Percentiles rank a stretch among this genome's conserved stretches.
Evolutionary conservation across 2,113 vertebrate species (phyloP).

Genomic region (Phycodurus eques): DNA sequence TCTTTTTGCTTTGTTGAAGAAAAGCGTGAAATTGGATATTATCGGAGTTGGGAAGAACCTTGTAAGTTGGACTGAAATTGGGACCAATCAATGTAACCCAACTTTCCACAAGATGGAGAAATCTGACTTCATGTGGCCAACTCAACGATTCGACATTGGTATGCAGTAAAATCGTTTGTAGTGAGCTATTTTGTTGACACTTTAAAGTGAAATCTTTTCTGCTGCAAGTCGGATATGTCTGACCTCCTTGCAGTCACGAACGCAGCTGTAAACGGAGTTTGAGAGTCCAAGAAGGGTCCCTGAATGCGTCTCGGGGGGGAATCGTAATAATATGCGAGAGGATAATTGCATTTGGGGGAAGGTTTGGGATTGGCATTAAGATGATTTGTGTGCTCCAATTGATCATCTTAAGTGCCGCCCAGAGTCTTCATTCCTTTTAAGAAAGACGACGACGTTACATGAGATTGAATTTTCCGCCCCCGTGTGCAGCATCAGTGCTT

Average conservation of each 20-base stretch:
- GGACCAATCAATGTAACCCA: too few species aligned
- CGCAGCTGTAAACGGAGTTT: background rate
- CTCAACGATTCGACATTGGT: too few species aligned
- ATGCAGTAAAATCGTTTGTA: too few species aligned
- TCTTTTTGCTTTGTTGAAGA: too few species aligned
- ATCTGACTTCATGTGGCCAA: too few species aligned
- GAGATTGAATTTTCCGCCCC: background rate
- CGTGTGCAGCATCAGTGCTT: background rate
- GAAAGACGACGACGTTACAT: background rate
- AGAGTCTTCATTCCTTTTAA: background rate
- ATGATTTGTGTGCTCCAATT: background rate
- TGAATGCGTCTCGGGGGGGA: background rate
- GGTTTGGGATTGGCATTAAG: background rate
- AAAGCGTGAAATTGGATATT: too few species aligned
- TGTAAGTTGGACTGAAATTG: too few species aligned
- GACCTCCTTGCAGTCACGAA: background rate
- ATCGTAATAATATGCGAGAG: slow-evolving; percentile 28
- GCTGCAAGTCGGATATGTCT: background rate
- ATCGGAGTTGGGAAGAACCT: too few species aligned
- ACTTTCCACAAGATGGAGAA: too few species aligned
- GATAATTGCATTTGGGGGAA: slow-evolving; percentile 41
- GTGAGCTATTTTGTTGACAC: background rate
- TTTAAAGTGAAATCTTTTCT: background rate
- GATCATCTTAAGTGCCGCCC: background rate
- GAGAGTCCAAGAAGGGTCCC: background rate